A percentile compares a stretch with the other conserved stretches of the same genome.
Conservation (phyloP, 2,888 invertebrate genomes). For the Merodon equestris region DNA sequence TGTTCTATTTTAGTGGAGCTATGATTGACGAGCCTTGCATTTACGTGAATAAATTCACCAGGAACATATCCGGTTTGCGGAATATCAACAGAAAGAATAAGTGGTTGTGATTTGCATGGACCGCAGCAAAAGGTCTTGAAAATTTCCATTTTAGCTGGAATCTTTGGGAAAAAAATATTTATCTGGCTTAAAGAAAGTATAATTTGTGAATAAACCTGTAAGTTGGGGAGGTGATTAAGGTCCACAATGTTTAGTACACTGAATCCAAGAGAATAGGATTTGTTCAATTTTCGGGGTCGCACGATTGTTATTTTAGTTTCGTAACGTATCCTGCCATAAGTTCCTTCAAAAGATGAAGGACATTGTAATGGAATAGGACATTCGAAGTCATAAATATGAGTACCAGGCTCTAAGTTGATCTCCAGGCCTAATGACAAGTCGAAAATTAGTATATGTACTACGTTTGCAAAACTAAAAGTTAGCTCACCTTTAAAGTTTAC, state of each 20-base stretch:
- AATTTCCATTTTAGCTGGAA: conserved; percentile 73
- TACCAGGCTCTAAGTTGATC: conserved; percentile 75
- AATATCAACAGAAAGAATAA: conserved; percentile 73
- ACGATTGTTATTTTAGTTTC: conserved; percentile 84
- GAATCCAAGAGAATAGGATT: conserved; percentile 83
- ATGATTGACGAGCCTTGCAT: conserved; percentile 81
- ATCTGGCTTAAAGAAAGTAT: neutral
- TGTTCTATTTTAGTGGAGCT: conserved; percentile 77
- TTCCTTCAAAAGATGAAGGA: conserved; percentile 80
- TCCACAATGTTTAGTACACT: conserved; percentile 89
- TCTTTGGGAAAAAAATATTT: conserved; percentile 68
- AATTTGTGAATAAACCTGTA: conserved; percentile 11
- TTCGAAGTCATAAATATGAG: conserved; percentile 79
- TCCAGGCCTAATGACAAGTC: conserved; percentile 36
- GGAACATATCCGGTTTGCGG: conserved; percentile 77
- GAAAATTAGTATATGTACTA: neutral
- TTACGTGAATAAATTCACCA: conserved; percentile 75
- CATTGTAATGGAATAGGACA: conserved; percentile 79
- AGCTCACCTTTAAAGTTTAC: conserved; percentile 40
- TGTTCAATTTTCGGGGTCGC: conserved; percentile 90
- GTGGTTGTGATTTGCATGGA: conserved; percentile 75
- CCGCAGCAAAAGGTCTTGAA: conserved; percentile 75
- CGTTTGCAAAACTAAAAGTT: no score
- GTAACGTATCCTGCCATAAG: conserved; percentile 81
- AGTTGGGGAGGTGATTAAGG: conserved; percentile 81